These are phyloP conservation scores for Rhynchophorus ferrugineus DNA, from an alignment of 1,140 invertebrate species.

Conservation along the genomic window DNA sequence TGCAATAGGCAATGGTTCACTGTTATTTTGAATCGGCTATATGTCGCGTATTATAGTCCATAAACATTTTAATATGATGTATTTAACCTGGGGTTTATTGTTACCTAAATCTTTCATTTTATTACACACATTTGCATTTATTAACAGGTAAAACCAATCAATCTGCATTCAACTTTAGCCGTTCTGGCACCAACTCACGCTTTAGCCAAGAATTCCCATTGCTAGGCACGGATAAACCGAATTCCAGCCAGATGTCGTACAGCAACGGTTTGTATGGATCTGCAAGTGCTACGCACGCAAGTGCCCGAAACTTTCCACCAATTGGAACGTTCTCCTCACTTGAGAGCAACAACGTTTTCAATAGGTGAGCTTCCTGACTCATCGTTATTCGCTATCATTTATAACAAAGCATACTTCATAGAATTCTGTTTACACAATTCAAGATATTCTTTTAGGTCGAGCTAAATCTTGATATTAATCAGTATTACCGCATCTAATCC, in stretches of 20 bases:
- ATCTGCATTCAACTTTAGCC: conserved; percentile 37
- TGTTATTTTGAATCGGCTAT: no score
- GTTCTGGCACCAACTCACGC: conserved; percentile 36
- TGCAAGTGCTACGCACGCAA: conserved; percentile 39
- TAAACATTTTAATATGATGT: no score
- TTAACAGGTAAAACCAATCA: conserved; percentile 41
- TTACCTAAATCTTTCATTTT: no score
- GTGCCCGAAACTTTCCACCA: conserved; percentile 44
- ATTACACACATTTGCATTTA: no score
- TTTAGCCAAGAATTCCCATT: conserved; percentile 39
- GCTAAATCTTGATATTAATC: no score
- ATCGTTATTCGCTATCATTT: no score
- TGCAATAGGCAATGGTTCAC: no score
- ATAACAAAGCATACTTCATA: no score
- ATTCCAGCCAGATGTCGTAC: conserved; percentile 24
- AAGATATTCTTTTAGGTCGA: conserved; percentile 1
- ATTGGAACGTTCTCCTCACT: conserved; percentile 50
- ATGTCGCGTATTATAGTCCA: no score
- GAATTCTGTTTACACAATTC: no score
- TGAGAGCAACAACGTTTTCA: conserved; percentile 38
- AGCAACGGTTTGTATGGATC: conserved; percentile 37
- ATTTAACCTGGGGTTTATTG: no score
- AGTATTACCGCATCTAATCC: no score
- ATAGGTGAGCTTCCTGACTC: conserved; percentile 23
- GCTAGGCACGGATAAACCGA: conserved; percentile 33